Evolutionary conservation across 2,888 invertebrate genomes (phyloP), one percentile per base, ranked within the genome.

Genomic region (Maniola hyperantus): DNA sequence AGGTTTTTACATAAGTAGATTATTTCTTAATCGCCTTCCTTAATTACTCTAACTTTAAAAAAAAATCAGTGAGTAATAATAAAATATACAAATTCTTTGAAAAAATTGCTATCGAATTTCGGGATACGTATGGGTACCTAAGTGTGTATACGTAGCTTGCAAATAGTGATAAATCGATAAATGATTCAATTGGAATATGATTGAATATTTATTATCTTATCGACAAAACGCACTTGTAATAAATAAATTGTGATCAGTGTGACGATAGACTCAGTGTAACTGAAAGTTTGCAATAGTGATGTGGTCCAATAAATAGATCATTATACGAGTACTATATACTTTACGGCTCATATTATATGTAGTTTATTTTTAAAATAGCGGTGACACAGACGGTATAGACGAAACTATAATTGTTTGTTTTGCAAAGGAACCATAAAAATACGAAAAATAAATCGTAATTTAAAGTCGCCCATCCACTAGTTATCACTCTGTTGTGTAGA

Each of bases 151-250:
- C 13, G 13, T 42, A 42, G 42, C 10, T 54, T 63, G 65, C 68
- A 72, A 71, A 60, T 66, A 65, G 44, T 67, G 68, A 71, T 73
- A 72, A 70, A 33, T 51, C 26, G 48, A 62, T 63, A 67, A n/a
- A n/a, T 66, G 72, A 72, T 73, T 71, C 69, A 69, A 73, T 72
- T 64, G 60, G 62, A 62, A 66, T 65, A 44, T 66, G 59, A 66
- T 71, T 71, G 58, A 68, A 69, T 61, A 53, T 64, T 67, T 65
- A n/a, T 13, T 70, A 70, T 74, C 72, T 72, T 71, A 74, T 73
- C 69, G 60, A 63, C 70, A 53, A 66, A 53, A 58, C 57, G 55
- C 51, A 62, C 53, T 53, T 58, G 61, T 68, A 57, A 65, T 53
- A 46, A 48, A 62, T 62, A 44, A 58, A 54, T 36, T 55, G 34